These are phyloP conservation scores for Xyrauchen texanus DNA, from an alignment of 2,113 vertebrate species.

Conservation along the genomic window DNA sequence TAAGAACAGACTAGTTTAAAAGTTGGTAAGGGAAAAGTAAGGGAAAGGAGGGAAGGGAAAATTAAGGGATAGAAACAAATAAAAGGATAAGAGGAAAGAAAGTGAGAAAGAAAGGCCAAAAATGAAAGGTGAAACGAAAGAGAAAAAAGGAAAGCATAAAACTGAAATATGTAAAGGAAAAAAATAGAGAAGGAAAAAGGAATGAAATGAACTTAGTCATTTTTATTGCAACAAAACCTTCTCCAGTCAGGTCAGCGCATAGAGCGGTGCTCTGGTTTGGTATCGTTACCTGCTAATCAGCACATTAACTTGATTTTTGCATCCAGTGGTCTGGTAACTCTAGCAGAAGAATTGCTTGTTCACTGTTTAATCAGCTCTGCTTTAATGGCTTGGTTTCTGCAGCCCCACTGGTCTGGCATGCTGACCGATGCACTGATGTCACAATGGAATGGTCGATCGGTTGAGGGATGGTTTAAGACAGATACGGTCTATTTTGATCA, in stretches of 20 bases:
- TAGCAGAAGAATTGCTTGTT: slow-evolving; percentile 3
- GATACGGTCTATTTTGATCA: not conserved
- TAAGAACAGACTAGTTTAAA: too few species aligned
- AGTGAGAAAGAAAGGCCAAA: not conserved
- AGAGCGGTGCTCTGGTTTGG: not conserved
- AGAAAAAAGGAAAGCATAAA: too few species aligned
- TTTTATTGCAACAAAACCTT: too few species aligned
- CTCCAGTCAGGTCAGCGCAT: not conserved
- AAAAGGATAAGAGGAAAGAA: not conserved
- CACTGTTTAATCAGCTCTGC: not conserved
- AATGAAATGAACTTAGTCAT: not conserved
- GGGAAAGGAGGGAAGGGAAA: too few species aligned
- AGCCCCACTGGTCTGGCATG: not conserved
- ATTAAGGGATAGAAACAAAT: too few species aligned
- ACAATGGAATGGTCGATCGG: not conserved
- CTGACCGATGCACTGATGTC: slow-evolving; percentile 5
- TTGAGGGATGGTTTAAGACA: not conserved
- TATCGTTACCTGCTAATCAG: slow-evolving; percentile 42
- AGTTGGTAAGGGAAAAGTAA: too few species aligned
- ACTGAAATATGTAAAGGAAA: too few species aligned
- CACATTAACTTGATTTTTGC: slow-evolving; percentile 21
- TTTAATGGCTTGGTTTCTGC: not conserved
- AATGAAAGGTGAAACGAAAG: not conserved
- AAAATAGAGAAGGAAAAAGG: too few species aligned
- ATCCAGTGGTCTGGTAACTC: slow-evolving; percentile 14